Percentiles rank a stretch among this genome's conserved stretches.
Conservation (phyloP, 2,113 vertebrate genomes). For the Marmota flaviventris region DNA sequence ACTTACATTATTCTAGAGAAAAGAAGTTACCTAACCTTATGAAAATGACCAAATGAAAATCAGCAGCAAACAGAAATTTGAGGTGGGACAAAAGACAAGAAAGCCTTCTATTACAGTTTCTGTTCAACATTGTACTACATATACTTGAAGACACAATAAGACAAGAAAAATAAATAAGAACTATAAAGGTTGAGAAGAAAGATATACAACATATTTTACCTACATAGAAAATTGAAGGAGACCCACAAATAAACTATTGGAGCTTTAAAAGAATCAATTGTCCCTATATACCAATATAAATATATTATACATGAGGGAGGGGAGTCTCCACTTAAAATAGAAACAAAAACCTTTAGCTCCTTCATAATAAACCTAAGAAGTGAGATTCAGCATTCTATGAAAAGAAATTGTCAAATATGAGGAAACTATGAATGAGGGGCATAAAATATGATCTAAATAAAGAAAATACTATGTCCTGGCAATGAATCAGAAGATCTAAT, state of each 20-base stretch:
- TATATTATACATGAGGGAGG: background rate
- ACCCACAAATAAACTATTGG: background rate
- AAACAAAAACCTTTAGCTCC: conserved; percentile 16
- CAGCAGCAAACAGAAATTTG: background rate
- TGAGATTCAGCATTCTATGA: background rate
- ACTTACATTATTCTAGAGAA: background rate
- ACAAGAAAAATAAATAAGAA: background rate
- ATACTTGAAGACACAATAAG: background rate
- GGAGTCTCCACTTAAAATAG: background rate
- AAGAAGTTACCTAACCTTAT: background rate
- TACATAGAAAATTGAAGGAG: conserved; percentile 7
- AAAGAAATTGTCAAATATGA: conserved; percentile 23
- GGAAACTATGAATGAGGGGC: background rate
- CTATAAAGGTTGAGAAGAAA: conserved; percentile 2
- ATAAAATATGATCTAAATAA: conserved; percentile 12
- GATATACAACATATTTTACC: background rate
- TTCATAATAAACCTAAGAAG: conserved; percentile 42
- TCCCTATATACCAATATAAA: background rate
- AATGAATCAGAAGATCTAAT: background rate
- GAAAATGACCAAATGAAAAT: conserved; percentile 5
- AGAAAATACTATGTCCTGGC: background rate
- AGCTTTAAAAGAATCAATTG: conserved; percentile 2
- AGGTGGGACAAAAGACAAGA: background rate
- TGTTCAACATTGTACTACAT: background rate
- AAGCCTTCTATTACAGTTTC: background rate